Conservation (phyloP, 2,888 invertebrate genomes). For the Druceiella hillmani region DNA sequence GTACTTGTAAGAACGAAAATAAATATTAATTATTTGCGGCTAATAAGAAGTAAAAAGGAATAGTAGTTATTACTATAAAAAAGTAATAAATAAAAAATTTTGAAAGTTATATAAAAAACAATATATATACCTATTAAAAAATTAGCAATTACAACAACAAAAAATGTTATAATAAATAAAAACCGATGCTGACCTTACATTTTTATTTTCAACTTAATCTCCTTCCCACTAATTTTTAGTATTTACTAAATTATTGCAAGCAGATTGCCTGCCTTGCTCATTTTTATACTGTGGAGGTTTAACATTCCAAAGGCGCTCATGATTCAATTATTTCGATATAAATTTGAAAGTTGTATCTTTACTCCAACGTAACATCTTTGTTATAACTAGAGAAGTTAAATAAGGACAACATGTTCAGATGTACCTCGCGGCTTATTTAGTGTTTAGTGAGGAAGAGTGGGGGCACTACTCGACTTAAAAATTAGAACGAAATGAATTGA, state of each 20-base stretch:
- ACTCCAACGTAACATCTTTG: conserved; percentile 13
- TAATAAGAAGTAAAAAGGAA: conserved; percentile 7
- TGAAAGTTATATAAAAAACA: no score
- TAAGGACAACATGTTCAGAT: no score
- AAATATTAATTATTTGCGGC: conserved; percentile 3
- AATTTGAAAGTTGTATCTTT: conserved; percentile 17
- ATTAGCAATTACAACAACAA: no score
- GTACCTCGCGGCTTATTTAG: no score
- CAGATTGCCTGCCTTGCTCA: conserved; percentile 16
- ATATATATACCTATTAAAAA: no score
- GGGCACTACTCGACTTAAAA: no score
- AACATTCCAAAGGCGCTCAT: conserved; percentile 12
- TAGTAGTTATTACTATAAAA: conserved; percentile 8
- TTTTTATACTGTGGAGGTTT: conserved; percentile 15
- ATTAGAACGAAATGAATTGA: no score
- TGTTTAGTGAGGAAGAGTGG: no score
- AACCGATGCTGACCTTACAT: no score
- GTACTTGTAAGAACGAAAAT: conserved; percentile 8
- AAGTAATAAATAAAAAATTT: no score
- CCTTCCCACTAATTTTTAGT: conserved; percentile 7
- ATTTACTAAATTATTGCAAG: conserved; percentile 14
- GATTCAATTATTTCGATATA: conserved; percentile 14
- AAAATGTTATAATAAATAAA: no score
- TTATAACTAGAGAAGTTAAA: conserved; percentile 15
- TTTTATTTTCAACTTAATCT: no score